phyloP scores from a whole-genome alignment of 2,797 vertebrate species.

The Brotula barbata region DNA sequence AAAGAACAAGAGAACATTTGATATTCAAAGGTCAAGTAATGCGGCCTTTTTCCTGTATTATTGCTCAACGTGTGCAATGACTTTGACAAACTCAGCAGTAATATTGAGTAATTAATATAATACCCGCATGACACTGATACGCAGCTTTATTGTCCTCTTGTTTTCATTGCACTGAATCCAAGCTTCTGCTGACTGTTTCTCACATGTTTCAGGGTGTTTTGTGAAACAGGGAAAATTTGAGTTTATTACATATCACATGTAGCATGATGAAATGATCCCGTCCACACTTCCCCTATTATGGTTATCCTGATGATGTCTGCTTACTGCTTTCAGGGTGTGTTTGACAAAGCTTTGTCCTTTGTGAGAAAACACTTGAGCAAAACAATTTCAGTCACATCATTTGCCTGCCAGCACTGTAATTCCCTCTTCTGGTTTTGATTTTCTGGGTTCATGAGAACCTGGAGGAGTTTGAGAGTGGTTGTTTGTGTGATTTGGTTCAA shows the following conservation, averaged over 20 bases:
- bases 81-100: constrained; percentile 1
- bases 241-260: constrained; percentile 7
- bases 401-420: background rate
- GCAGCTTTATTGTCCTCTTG: background rate
- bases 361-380: constrained; percentile 7
- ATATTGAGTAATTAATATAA: background rate
- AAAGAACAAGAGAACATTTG: no score
- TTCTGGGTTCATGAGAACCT: background rate
- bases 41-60: no score
- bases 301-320: background rate
- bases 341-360: constrained; percentile 21
- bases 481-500: constrained; percentile 16
- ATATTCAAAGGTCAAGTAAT: no score
- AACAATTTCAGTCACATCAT: constrained; percentile 8
- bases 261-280: background rate
- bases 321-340: constrained; percentile 5
- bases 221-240: background rate
- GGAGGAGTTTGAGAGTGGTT: background rate
- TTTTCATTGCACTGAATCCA: background rate
- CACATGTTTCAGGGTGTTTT: constrained; percentile 7
- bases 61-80: no score
- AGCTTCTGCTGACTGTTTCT: background rate
- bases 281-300: constrained; percentile 1
- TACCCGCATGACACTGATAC: background rate
- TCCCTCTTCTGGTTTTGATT: constrained; percentile 25